Conservation (phyloP, 2,888 invertebrate genomes). For the Phrixothrix hirtus region DNA sequence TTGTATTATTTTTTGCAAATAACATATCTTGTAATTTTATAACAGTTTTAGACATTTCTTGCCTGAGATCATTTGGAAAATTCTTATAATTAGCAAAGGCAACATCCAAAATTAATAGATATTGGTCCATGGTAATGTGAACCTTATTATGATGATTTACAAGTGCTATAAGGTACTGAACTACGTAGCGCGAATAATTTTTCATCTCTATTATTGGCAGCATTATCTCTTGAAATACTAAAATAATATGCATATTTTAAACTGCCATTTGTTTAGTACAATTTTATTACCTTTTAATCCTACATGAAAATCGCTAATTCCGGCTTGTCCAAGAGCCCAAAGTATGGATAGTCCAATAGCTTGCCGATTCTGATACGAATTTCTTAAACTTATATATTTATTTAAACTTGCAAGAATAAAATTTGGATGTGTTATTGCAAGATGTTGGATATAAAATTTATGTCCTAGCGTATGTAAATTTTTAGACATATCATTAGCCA, state of each 20-base stretch:
- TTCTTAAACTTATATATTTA: conserved; percentile 67
- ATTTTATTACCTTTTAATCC: conserved; percentile 66
- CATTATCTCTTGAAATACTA: conserved; percentile 77
- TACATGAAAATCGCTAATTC: conserved; percentile 64
- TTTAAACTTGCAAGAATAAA: conserved; percentile 64
- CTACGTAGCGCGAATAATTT: conserved; percentile 68
- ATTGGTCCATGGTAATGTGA: conserved; percentile 57
- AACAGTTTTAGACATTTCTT: conserved; percentile 61
- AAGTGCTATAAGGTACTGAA: conserved; percentile 64
- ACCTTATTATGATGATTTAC: conserved; percentile 37
- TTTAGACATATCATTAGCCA: conserved; percentile 75
- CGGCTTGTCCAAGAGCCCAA: conserved; percentile 79
- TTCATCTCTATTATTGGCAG: conserved; percentile 72
- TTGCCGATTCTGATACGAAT: conserved; percentile 77
- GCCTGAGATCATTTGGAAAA: conserved; percentile 60
- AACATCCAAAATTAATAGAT: conserved; percentile 64
- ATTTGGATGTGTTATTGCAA: conserved; percentile 68
- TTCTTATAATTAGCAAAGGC: conserved; percentile 63
- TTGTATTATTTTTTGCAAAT: conserved; percentile 48
- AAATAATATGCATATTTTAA: conserved; percentile 39
- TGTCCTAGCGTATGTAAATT: conserved; percentile 69
- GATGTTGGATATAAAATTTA: conserved; percentile 71
- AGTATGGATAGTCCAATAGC: conserved; percentile 72
- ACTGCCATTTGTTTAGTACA: background rate
- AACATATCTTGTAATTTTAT: conserved; percentile 42